Base-by-base conservation (phyloP, 2,888 invertebrate genomes). In the Abrostola triplasia region DNA sequence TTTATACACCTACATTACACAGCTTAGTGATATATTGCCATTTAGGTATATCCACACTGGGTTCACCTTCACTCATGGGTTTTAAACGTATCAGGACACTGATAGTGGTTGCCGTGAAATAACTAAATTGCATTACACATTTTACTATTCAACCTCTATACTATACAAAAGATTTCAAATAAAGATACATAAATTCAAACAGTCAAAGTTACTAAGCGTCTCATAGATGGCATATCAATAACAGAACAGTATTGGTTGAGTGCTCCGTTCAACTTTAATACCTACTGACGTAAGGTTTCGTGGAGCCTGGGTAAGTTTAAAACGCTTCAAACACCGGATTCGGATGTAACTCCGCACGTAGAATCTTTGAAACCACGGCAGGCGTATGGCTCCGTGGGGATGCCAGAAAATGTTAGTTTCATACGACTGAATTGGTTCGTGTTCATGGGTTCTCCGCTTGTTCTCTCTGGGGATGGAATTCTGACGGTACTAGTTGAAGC, bases 381-480 rank as follows among this genome's bases (percentile, higher is more conserved):
- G 24, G 50, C 73, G 49, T 61, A 73, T 63, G 48, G 49, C 65
- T 76, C 74, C 76, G 59, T 56, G 24, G 74, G 76, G 72, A 76
- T 13, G 5, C 35, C 42, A 48, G 62, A 51, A 67, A 67, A 65
- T 67, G 50, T 61, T 65, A 76, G 65, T 76, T 76, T 66, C 67
- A 61, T 57, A 59, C 59, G 42, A 76, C 58, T 68, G 73, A 65
- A 75, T 76, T 67, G 48, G 51, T 59, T 51, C 38, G 59, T 55
- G 59, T 42, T 49, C 36, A 50, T 52, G 47, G 64, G 64, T 59
- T 64, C 58, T 52, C 44, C 74, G 63, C 59, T 42, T 40, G 38
- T 41, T 62, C 58, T 36, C 67, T 49, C 42, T 24, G 75, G 60
- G 36, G 51, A 51, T 59, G 38, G 47, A 61, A 51, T 67, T 59